A percentile compares a stretch with the other conserved stretches of the same genome.
Evolutionary conservation across 2,888 invertebrate genomes (phyloP).

Genomic region (Eudemis profundana): DNA sequence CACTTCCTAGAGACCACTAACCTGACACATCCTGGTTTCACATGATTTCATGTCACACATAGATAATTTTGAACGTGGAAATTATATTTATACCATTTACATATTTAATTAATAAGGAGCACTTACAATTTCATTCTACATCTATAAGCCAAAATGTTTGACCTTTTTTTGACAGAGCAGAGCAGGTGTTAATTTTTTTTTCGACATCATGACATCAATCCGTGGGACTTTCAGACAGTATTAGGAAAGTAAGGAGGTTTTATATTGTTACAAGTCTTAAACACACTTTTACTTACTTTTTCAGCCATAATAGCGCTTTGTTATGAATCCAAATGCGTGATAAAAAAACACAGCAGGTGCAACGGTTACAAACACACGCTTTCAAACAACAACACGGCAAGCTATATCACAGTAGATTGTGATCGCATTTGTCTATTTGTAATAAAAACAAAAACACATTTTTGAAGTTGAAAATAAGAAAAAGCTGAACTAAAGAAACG

Average conservation of each 20-base stretch:
- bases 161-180: constrained; percentile 41
- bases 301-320: constrained; percentile 60
- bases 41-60: constrained; percentile 44
- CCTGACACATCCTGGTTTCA: constrained; percentile 46
- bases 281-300: constrained; percentile 58
- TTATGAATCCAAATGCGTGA: constrained; percentile 31
- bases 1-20: constrained; percentile 10
- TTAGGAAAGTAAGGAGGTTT: constrained; percentile 20
- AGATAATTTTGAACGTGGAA: constrained; percentile 45
- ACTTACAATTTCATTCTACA: constrained; percentile 54
- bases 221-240: constrained; percentile 29
- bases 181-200: constrained; percentile 39
- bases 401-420: constrained; percentile 15
- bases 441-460: constrained; percentile 41
- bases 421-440: constrained; percentile 29
- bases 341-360: constrained; percentile 49
- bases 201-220: constrained; percentile 44
- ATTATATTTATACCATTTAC: constrained; percentile 47
- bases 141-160: constrained; percentile 51
- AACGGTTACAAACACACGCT: constrained; percentile 21
- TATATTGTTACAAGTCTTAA: neutral
- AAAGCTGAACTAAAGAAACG: constrained; percentile 45
- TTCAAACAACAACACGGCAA: constrained; percentile 13
- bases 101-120: constrained; percentile 50
- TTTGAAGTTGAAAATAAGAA: constrained; percentile 34